phyloP scores from a whole-genome alignment of 2,113 vertebrate genomes.

The Salvator merianae region DNA sequence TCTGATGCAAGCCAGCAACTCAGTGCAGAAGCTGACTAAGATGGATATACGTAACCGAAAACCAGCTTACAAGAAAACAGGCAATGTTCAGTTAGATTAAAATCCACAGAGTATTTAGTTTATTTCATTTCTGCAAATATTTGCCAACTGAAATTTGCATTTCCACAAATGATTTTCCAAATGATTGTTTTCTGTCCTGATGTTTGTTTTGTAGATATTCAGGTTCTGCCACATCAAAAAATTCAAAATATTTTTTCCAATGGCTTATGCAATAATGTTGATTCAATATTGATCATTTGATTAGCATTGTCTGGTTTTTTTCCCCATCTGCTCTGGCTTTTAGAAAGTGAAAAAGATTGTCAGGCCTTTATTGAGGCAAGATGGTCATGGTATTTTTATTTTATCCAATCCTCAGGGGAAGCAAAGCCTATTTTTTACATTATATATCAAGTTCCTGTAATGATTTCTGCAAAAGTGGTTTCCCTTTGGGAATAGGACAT shows the following conservation, averaged over 20 bases:
- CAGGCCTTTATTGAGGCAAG: background rate
- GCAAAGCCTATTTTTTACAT: constrained; percentile 27
- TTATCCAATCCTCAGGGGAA: constrained; percentile 44
- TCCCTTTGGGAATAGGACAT: constrained; percentile 48
- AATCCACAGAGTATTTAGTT: too few species aligned
- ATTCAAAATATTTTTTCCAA: background rate
- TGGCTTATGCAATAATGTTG: background rate
- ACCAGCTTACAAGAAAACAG: too few species aligned
- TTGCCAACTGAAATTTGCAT: background rate
- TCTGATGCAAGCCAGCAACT: too few species aligned
- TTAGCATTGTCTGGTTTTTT: background rate
- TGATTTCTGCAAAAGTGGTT: constrained; percentile 38
- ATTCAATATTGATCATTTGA: background rate
- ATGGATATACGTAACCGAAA: too few species aligned
- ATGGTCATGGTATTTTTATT: constrained; percentile 23
- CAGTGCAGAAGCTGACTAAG: too few species aligned
- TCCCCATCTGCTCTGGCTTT: background rate
- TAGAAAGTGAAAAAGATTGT: constrained; percentile 5
- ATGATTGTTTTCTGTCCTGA: background rate
- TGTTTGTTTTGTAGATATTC: background rate
- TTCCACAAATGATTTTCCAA: background rate
- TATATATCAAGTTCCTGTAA: constrained; percentile 38
- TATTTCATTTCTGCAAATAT: too few species aligned
- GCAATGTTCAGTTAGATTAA: too few species aligned
- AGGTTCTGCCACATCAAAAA: background rate